Evolutionary conservation across 2,113 vertebrate genomes (phyloP), one percentile per base, ranked within the genome.

Genomic region (Nansenia antarctica): DNA sequence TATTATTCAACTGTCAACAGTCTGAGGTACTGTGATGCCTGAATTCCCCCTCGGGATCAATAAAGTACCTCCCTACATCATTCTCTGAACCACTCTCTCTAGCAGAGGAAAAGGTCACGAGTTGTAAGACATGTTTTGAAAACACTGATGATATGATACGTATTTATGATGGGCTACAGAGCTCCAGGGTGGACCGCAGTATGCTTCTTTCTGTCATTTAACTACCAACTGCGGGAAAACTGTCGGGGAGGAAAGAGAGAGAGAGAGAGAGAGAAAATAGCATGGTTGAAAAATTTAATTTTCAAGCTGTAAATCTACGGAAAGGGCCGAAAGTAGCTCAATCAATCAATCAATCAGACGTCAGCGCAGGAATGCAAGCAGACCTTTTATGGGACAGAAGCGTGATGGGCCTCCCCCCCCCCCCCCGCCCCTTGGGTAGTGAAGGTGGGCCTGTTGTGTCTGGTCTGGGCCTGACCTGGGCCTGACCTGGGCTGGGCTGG

Each of bases 361-460:
- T 18, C 18, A 2, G 45, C 20, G 9, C 32, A 53, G 74, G 70
- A 77, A 81, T 77, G 67, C 53, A 64, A 54, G 57, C 62, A 68
- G 30, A 15, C 3, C 5, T 68, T 39, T 58, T 65, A 37, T 39
- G 7, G 27, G 49, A 4, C 11, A 59, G n/a, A n/a, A n/a, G 58
- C 70, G 24, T 65, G 67, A 70, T 2, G 29, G 70, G 58, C n/a
- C 62, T 65, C 37, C 37, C 39, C 9, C 3, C 62, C 35, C 34
- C 12, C 32, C 20, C 32, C n/a, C n/a, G n/a, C n/a, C n/a, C n/a
- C n/a, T n/a, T n/a, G n/a, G n/a, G n/a, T n/a, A n/a, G n/a, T n/a
- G n/a, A n/a, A n/a, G n/a, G n/a, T n/a, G n/a, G n/a, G n/a, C n/a
- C n/a, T n/a, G n/a, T n/a, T n/a, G n/a, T n/a, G n/a, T n/a, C n/a